phyloP scores from a whole-genome alignment of 1,140 invertebrate genomes.

The Dreissena polymorpha region DNA sequence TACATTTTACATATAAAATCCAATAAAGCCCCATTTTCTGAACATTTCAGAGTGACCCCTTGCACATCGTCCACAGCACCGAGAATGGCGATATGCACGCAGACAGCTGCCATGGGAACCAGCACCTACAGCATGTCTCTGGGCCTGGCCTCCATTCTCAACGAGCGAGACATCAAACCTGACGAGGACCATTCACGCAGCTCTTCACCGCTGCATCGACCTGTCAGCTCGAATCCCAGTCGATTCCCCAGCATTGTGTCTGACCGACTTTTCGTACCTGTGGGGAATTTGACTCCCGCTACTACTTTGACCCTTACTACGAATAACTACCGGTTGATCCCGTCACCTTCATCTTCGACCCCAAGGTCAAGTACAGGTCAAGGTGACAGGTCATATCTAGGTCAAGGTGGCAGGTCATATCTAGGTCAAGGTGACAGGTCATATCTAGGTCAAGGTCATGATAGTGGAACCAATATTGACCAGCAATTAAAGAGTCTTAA shows the following conservation, averaged over 20 bases:
- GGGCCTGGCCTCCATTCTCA: conserved; percentile 89
- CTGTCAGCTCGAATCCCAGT: conserved; percentile 38
- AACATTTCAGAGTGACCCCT: conserved; percentile 46
- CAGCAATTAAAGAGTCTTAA: background rate
- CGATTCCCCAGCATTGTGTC: conserved; percentile 51
- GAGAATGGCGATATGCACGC: conserved; percentile 44
- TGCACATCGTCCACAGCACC: conserved; percentile 80
- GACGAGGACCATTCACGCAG: conserved; percentile 14
- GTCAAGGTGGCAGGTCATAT: background rate
- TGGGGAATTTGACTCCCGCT: conserved; percentile 16
- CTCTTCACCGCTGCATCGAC: conserved; percentile 5
- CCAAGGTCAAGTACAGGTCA: background rate
- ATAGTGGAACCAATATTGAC: background rate
- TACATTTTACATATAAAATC: no score
- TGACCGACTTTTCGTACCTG: conserved; percentile 52
- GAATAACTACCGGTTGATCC: conserved; percentile 42
- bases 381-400: conserved; percentile 9
- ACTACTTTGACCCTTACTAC: conserved; percentile 30
- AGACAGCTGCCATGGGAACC: conserved; percentile 78
- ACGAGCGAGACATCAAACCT: conserved; percentile 83
- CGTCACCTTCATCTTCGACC: conserved; percentile 11
- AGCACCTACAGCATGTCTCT: conserved; percentile 90
- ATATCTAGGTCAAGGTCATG: background rate
- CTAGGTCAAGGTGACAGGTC: background rate
- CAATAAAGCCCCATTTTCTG: background rate